Base-by-base conservation (phyloP, 2,113 vertebrate species). In the Perccottus glenii region DNA sequence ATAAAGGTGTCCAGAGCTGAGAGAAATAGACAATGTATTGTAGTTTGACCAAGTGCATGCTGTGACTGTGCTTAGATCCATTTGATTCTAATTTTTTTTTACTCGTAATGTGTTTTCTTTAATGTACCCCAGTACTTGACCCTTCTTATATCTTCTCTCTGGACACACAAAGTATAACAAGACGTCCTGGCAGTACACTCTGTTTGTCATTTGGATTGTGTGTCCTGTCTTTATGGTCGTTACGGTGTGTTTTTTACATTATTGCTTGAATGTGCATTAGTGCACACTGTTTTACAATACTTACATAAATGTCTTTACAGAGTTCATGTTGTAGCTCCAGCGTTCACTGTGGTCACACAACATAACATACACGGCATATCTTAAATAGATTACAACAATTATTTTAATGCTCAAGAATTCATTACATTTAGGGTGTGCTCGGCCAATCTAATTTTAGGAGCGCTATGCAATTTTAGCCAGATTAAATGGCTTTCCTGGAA, bases 401-500 rank as follows among this genome's bases (percentile, higher is more conserved):
- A 33, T 62, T 56, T 45, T 73, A 74, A 71, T 46, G 38, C 43
- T 36, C 16, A 52, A 47, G 38, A 36, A 61, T 47, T 70, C 15
- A 12, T 44, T 42, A 62, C 44, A 55, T 77, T 44, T 62, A 50
- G 52, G 40, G 8, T 19, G 27, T 35, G 19, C 5, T 8, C 15
- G 36, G 61, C 44, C 40, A 58, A 53, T 70, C 60, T 33, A 61
- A 38, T 12, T 64, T 60, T 46, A 45, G 9, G 49, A 60, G 58
- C 56, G 61, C 73, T 6, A 15, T 38, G 12, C 9, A 59, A 5
- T 53, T 65, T 64, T 9, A 48, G 44, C 9, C 12, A 14, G 10
- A 36, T 62, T 2, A 1, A 43, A 35, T 58, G n/a, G 42, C 46
- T 51, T 71, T 85, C 42, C 49, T 74, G 65, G 40, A 72, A 79